A percentile compares a stretch with the other conserved stretches of the same genome.
Conservation (phyloP, 2,888 invertebrate species). For the Acronicta aceris region DNA sequence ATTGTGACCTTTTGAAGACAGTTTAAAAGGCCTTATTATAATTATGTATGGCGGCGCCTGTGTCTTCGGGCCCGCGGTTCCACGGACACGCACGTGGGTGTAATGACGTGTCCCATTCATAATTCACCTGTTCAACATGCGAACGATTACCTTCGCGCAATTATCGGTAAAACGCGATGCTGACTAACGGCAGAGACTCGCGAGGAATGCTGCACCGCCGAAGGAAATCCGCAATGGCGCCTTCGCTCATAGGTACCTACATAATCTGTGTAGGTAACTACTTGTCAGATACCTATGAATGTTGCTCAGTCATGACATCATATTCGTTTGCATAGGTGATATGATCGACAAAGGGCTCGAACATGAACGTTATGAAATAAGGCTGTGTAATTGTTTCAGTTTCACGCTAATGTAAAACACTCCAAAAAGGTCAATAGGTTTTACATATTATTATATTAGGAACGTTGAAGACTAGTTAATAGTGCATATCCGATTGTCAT, state of each 20-base stretch:
- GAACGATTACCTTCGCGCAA: conserved; percentile 69
- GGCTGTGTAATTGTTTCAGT: conserved; percentile 48
- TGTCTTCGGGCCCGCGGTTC: conserved; percentile 51
- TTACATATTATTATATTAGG: conserved; percentile 20
- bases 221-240: conserved; percentile 87
- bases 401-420: conserved; percentile 29
- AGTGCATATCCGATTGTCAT: conserved; percentile 45
- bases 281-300: conserved; percentile 67
- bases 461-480: conserved; percentile 33
- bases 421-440: conserved; percentile 19
- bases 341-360: conserved; percentile 66
- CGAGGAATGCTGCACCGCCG: conserved; percentile 83
- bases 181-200: conserved; percentile 80
- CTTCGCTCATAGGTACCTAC: conserved; percentile 72
- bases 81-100: conserved; percentile 59
- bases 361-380: conserved; percentile 55
- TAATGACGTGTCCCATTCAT: conserved; percentile 80
- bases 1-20: conserved; percentile 7
- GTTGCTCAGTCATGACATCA: conserved; percentile 78
- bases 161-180: conserved; percentile 72
- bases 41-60: conserved; percentile 45
- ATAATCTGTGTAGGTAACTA: conserved; percentile 57
- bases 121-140: conserved; percentile 78
- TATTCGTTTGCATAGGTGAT: conserved; percentile 75
- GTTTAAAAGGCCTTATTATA: conserved; percentile 3